Base-by-base conservation (phyloP, 2,888 invertebrate genomes). In the Bellardia pandia region DNA sequence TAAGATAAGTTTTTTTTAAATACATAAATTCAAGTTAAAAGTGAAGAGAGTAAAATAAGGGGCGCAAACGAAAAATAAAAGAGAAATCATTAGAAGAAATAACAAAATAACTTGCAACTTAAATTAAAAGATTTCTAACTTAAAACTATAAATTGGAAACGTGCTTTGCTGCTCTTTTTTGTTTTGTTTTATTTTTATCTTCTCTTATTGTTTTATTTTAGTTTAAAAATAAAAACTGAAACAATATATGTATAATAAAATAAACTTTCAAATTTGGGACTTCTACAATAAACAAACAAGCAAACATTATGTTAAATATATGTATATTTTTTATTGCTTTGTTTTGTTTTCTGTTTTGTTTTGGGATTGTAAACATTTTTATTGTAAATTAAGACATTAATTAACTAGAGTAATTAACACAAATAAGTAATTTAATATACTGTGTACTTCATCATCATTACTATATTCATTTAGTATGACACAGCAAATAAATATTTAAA, bases 301-400 rank as follows among this genome's bases (percentile, higher is more conserved):
- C 69, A 62, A 33, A 74, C 40, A 64, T 30, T 76, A 66, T 69
- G 56, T 30, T 76, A 56, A 23, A 30, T 45, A 76, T 51, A 37
- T 37, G 37, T 78, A 40, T 74, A 3, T 69, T 78, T 71, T 78
- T 71, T 60, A 62, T 66, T 62, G n/a, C 58, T 64, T 56, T 76
- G 42, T 74, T 77, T 82, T 80, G 64, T 68, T 72, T 84, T 64
- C 14, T 14, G 9, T 74, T 77, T 82, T 80, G 64, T 68, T 72
- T 83, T 64, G 33, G 16, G 9, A 23, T 48, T 71, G 45, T 51
- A 83, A 62, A 56, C 3, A 81, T 64, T 68, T 58, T 30, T 48
- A n/a, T 53, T 69, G 11, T 74, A 82, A 82, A 82, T 86, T 86
- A 66, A 83, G 60, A 86, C 86, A 86, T 77, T 76, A 80, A 86